These are phyloP conservation scores for Synergus gifuensis DNA, from an alignment of 2,888 invertebrate genomes.

Conservation along the genomic window DNA sequence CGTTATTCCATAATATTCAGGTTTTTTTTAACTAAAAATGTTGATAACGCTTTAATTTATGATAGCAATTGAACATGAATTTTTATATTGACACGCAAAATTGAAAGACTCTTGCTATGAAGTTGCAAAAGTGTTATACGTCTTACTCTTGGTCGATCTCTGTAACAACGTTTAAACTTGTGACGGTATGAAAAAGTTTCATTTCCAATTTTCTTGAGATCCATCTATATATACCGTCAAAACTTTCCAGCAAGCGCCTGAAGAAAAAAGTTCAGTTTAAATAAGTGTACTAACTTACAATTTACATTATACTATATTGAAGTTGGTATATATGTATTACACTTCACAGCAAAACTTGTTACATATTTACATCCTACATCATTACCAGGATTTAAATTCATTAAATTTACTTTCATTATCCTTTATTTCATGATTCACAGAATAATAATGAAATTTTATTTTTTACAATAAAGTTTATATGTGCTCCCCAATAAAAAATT, in stretches of 20 bases:
- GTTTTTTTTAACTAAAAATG: not conserved
- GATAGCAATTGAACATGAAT: no score
- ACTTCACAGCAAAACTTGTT: not conserved
- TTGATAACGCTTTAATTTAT: no score
- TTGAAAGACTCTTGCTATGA: not conserved
- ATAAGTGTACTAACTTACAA: not conserved
- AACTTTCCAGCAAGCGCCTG: constrained; percentile 4
- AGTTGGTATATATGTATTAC: not conserved
- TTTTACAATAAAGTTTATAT: not conserved
- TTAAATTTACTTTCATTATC: no score
- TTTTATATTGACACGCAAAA: not conserved
- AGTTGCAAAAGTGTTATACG: not conserved
- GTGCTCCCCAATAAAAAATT: not conserved
- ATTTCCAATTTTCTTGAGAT: constrained; percentile 29
- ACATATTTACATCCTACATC: no score
- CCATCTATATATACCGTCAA: not conserved
- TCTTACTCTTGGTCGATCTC: constrained; percentile 24
- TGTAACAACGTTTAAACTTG: constrained; percentile 14
- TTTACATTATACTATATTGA: not conserved
- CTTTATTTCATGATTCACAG: no score
- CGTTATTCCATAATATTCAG: not conserved
- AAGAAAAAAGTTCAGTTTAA: not conserved
- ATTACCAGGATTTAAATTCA: no score
- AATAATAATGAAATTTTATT: constrained; percentile 3
- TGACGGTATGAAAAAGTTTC: not conserved